Evolutionary conservation across 1,140 invertebrate species (phyloP).

Genomic region (Pseudomyrmex dendroicus): DNA sequence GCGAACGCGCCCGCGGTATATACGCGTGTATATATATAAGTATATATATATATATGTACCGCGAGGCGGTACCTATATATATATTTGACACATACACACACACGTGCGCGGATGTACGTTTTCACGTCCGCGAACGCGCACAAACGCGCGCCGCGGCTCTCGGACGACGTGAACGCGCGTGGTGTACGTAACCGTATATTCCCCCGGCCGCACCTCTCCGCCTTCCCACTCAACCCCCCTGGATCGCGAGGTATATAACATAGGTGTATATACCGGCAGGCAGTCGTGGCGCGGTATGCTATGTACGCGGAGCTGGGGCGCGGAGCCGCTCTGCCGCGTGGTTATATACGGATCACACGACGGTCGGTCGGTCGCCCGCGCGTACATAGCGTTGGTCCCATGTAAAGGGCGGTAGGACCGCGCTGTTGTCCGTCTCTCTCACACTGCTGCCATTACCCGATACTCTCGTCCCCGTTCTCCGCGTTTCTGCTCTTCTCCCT

Average conservation of each 20-base stretch:
- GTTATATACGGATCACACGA: constrained; percentile 70
- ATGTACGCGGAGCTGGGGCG: constrained; percentile 58
- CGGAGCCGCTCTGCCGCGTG: constrained; percentile 56
- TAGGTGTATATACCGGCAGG: constrained; percentile 46
- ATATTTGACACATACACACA: background rate
- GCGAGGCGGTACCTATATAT: constrained; percentile 49
- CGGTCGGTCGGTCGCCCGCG: constrained; percentile 61
- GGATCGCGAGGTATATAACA: constrained; percentile 60
- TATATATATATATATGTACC: constrained; percentile 35
- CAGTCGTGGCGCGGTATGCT: constrained; percentile 62
- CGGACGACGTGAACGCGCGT: constrained; percentile 57
- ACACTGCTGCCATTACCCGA: constrained; percentile 31
- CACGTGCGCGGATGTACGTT: constrained; percentile 43
- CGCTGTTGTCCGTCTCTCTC: constrained; percentile 42
- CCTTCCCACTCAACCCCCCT: constrained; percentile 11
- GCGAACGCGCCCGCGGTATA: constrained; percentile 43
- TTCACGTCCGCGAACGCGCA: constrained; percentile 48
- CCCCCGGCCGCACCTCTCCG: background rate
- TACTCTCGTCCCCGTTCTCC: constrained; percentile 41
- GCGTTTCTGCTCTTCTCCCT: constrained; percentile 42
- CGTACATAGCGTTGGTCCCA: constrained; percentile 67
- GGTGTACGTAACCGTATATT: constrained; percentile 60
- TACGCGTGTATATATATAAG: no score
- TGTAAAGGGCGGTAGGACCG: constrained; percentile 72
- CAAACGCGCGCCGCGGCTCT: constrained; percentile 8